These are phyloP conservation scores for Geopemphigus sp. DNA, from an alignment of 1,140 invertebrate genomes.

Conservation along the genomic window DNA sequence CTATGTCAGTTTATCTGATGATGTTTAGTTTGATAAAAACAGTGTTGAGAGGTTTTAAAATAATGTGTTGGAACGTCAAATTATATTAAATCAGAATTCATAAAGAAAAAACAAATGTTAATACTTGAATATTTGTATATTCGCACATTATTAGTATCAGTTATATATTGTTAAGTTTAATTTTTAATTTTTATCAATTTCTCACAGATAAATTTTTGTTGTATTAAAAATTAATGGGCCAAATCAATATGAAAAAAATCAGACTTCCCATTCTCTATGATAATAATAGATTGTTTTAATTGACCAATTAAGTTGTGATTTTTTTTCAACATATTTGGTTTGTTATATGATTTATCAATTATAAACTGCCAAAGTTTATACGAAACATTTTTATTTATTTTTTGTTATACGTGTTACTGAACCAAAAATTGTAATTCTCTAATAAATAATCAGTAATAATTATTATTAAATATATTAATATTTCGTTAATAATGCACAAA, in stretches of 20 bases:
- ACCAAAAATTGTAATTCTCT: too few relatives aligned
- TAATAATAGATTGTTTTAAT: background rate
- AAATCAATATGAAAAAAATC: background rate
- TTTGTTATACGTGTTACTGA: too few relatives aligned
- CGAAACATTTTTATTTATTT: too few relatives aligned
- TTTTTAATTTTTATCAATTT: background rate
- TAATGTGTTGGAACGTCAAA: background rate
- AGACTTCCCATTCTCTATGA: background rate
- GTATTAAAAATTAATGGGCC: background rate
- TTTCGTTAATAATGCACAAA: too few relatives aligned
- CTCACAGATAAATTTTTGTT: background rate
- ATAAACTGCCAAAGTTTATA: slow-evolving; percentile 35
- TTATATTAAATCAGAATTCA: background rate
- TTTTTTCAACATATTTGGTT: background rate
- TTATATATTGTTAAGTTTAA: background rate
- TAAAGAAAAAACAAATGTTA: background rate
- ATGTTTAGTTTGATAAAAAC: slow-evolving; percentile 2
- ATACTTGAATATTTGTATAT: background rate
- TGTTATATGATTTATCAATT: slow-evolving; percentile 23
- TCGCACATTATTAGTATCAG: slow-evolving; percentile 4
- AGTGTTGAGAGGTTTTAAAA: background rate
- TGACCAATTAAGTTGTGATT: background rate
- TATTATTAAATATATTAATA: too few relatives aligned
- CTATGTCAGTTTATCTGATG: background rate
- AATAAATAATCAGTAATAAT: too few relatives aligned